Evolutionary conservation across 2,888 invertebrate genomes (phyloP).

Genomic region (Metacarcinus magister): DNA sequence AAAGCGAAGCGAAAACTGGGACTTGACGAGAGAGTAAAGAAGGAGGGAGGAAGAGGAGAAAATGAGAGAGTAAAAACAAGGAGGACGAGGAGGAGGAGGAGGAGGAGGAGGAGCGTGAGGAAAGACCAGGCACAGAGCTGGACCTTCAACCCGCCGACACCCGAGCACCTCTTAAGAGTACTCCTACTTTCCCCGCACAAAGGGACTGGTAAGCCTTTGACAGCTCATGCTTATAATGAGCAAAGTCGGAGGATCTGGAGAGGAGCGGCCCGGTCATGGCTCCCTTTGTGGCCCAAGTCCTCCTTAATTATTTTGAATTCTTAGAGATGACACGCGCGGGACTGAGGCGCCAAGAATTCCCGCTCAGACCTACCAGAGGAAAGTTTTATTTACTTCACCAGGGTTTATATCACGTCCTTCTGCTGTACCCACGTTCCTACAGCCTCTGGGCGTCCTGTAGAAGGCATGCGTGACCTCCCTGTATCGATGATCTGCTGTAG

Average conservation of each 20-base stretch:
- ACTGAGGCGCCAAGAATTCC: constrained; percentile 49
- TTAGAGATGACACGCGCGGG: constrained; percentile 75
- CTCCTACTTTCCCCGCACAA: constrained; percentile 76
- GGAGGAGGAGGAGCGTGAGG: constrained; percentile 15
- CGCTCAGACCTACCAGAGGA: constrained; percentile 26
- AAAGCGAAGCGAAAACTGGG: not conserved
- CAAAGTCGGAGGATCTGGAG: constrained; percentile 77
- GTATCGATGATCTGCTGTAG: not conserved
- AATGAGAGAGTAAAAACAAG: not conserved
- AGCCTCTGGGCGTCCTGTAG: not conserved
- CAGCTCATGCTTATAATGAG: constrained; percentile 80
- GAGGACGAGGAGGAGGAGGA: not conserved
- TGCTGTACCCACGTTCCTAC: not conserved
- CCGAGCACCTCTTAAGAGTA: constrained; percentile 67
- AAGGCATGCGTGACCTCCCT: not conserved
- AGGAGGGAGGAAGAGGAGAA: not conserved
- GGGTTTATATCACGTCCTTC: not conserved
- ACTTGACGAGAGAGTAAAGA: not conserved
- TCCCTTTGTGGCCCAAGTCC: constrained; percentile 77
- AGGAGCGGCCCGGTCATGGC: constrained; percentile 77
- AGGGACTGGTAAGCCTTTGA: constrained; percentile 78
- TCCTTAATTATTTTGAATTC: constrained; percentile 77
- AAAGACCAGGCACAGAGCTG: not conserved
- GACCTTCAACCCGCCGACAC: not conserved
- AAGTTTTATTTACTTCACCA: not conserved